Percentiles rank a stretch among this genome's conserved stretches.
These are phyloP conservation scores for Drosophila santomea DNA, from an alignment of 1,140 invertebrate genomes.

Conservation along the genomic window DNA sequence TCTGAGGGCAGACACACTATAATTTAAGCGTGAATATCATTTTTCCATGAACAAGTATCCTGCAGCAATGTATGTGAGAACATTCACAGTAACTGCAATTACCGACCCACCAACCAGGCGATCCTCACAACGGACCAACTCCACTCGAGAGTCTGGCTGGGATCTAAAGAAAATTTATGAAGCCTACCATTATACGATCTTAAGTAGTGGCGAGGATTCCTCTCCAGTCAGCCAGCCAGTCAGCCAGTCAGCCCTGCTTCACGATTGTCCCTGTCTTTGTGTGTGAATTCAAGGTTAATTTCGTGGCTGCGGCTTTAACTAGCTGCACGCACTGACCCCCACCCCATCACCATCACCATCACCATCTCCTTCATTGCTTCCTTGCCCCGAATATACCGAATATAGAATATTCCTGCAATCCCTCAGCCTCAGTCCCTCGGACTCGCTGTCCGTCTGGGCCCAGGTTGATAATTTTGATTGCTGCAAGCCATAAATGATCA, in stretches of 20 bases:
- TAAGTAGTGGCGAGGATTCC: slow-evolving; percentile 64
- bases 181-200: slow-evolving; percentile 77
- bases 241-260: not conserved
- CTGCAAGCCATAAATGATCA: slow-evolving; percentile 81
- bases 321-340: slow-evolving; percentile 68
- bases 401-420: slow-evolving; percentile 36
- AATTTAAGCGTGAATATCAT: slow-evolving; percentile 83
- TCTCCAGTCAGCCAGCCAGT: slow-evolving; percentile 1
- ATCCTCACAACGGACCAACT: slow-evolving; percentile 37
- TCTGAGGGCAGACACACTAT: slow-evolving; percentile 71
- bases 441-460: slow-evolving; percentile 27
- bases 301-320: slow-evolving; percentile 69
- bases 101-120: slow-evolving; percentile 46
- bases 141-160: slow-evolving; percentile 33
- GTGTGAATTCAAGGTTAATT: slow-evolving; percentile 82
- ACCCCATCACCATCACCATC: slow-evolving; percentile 1
- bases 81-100: slow-evolving; percentile 83
- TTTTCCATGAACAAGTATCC: slow-evolving; percentile 83
- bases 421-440: slow-evolving; percentile 25
- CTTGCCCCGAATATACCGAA: slow-evolving; percentile 1
- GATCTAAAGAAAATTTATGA: slow-evolving; percentile 82
- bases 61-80: slow-evolving; percentile 80
- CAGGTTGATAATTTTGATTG: slow-evolving; percentile 79
- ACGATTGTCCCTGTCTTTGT: slow-evolving; percentile 35
- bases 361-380: not conserved